Percentiles rank a stretch among this genome's conserved stretches.
phyloP scores from a whole-genome alignment of 2,113 vertebrate genomes.

The Eptesicus fuscus region DNA sequence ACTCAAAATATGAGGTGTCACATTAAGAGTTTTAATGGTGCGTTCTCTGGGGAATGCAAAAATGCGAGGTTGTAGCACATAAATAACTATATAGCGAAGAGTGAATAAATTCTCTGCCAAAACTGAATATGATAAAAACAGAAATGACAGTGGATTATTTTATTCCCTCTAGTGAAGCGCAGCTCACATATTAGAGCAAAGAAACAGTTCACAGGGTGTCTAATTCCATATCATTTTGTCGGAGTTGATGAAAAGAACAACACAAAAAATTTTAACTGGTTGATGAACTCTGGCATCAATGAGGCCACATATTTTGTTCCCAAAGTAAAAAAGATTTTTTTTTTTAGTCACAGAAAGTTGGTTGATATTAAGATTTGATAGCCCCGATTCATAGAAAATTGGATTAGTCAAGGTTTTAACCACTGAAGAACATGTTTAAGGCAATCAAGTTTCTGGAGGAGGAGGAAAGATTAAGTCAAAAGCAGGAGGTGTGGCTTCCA shows the following conservation, averaged over 20 bases:
- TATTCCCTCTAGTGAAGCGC: conserved; percentile 72
- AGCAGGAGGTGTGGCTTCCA: background rate
- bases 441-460: conserved; percentile 28
- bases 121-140: conserved; percentile 71
- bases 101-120: conserved; percentile 76
- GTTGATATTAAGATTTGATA: conserved; percentile 17
- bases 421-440: background rate
- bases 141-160: conserved; percentile 74
- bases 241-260: conserved; percentile 57
- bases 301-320: background rate
- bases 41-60: conserved; percentile 75
- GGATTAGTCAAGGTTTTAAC: conserved; percentile 45
- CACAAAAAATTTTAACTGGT: conserved; percentile 23
- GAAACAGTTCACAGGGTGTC: conserved; percentile 44
- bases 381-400: background rate
- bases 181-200: conserved; percentile 44
- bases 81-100: conserved; percentile 76
- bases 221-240: conserved; percentile 40
- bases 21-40: conserved; percentile 81
- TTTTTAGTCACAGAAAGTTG: background rate
- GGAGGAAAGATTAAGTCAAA: background rate
- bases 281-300: conserved; percentile 31
- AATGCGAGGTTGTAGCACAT: conserved; percentile 69
- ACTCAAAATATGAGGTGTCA: conserved; percentile 83
- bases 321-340: background rate